These are phyloP conservation scores for Coilia nasus DNA, from an alignment of 2,797 vertebrate species.

Conservation along the genomic window DNA sequence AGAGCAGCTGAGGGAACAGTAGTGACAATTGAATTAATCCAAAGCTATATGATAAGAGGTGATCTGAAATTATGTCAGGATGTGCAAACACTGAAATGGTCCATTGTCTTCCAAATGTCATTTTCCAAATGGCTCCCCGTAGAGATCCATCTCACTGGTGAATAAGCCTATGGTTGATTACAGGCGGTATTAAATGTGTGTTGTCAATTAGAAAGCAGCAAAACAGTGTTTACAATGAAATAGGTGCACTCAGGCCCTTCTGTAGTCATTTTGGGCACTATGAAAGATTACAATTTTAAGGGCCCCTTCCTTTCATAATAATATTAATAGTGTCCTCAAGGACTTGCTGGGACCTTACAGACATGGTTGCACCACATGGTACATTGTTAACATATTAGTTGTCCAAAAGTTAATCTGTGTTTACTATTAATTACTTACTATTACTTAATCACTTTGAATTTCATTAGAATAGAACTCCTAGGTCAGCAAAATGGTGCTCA, in stretches of 20 bases:
- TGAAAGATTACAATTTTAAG: too few species aligned
- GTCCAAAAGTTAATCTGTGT: too few species aligned
- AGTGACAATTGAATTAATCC: slow-evolving; percentile 5
- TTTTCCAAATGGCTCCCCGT: slow-evolving; percentile 1
- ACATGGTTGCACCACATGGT: too few species aligned
- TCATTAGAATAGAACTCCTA: neutral
- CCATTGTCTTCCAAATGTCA: slow-evolving; percentile 8
- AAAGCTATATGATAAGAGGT: neutral
- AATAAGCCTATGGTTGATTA: slow-evolving; percentile 10
- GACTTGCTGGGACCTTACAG: too few species aligned
- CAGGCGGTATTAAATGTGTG: neutral
- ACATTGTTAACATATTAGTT: too few species aligned
- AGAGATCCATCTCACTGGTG: slow-evolving; percentile 3
- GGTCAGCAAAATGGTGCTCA: neutral
- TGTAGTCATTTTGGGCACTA: too few species aligned
- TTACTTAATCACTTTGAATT: neutral
- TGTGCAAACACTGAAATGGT: slow-evolving; percentile 3
- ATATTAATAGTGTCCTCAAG: too few species aligned
- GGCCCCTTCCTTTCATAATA: too few species aligned
- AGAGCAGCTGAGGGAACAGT: neutral
- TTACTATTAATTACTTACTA: too few species aligned
- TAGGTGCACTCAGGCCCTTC: neutral
- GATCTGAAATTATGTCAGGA: slow-evolving; percentile 20
- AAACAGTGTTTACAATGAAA: neutral
- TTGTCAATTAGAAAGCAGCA: neutral